A percentile compares a stretch with the other conserved stretches of the same genome.
These are phyloP conservation scores for Epinephelus lanceolatus DNA, from an alignment of 2,113 vertebrate species.

Conservation along the genomic window DNA sequence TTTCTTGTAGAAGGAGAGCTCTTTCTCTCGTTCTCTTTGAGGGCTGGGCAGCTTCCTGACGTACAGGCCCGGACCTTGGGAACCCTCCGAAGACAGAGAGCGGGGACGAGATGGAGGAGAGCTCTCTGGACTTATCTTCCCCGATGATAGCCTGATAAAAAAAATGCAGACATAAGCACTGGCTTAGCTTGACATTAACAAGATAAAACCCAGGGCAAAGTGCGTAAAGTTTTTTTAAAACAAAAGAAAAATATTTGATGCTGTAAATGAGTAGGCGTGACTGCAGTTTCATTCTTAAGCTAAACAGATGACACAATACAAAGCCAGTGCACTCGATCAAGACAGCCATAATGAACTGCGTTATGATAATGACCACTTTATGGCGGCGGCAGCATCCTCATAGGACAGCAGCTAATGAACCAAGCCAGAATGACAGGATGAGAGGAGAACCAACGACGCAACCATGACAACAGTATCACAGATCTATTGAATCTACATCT, in stretches of 20 bases:
- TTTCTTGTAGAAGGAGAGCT: constrained; percentile 98
- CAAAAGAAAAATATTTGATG: constrained; percentile 23
- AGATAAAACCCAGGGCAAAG: not conserved
- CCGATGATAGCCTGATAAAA: constrained; percentile 92
- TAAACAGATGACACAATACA: constrained; percentile 62
- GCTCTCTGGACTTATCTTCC: constrained; percentile 99
- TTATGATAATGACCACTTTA: constrained; percentile 62
- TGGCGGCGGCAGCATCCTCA: constrained; percentile 45
- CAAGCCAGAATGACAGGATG: constrained; percentile 69
- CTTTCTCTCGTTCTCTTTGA: constrained; percentile 90
- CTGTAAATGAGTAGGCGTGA: constrained; percentile 26
- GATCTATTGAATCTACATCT: constrained; percentile 63
- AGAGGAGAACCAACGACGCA: constrained; percentile 62
- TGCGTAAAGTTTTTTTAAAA: constrained; percentile 2
- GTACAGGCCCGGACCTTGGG: constrained; percentile 88
- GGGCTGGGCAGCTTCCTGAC: constrained; percentile 95
- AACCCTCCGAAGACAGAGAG: constrained; percentile 92
- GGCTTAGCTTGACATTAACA: constrained; percentile 29
- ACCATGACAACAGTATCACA: constrained; percentile 71
- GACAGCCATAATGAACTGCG: constrained; percentile 58
- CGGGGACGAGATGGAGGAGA: constrained; percentile 93
- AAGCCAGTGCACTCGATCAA: constrained; percentile 60
- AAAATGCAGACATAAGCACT: constrained; percentile 63
- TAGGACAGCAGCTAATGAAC: constrained; percentile 68
- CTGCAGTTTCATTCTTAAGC: constrained; percentile 23